phyloP scores from a whole-genome alignment of 2,888 invertebrate genomes.

The Drosophila longiperda region DNA sequence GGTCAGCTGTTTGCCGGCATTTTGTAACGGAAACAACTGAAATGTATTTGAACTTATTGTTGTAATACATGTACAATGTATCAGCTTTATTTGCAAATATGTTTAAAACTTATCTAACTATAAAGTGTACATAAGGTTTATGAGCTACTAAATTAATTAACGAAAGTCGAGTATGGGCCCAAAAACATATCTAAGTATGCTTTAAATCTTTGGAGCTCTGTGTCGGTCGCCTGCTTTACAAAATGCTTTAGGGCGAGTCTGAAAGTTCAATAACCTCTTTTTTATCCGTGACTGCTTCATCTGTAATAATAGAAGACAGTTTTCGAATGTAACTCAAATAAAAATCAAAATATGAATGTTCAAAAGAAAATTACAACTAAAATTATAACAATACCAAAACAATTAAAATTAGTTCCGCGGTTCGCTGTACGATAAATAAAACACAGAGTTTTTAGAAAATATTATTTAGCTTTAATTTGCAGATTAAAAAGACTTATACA shows the following conservation, averaged over 20 bases:
- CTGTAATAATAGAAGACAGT: slow-evolving; percentile 47
- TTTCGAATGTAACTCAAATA: slow-evolving; percentile 33
- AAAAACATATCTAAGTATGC: slow-evolving; percentile 24
- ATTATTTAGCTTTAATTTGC: slow-evolving; percentile 54
- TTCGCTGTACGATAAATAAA: slow-evolving; percentile 39
- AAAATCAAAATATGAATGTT: slow-evolving; percentile 22
- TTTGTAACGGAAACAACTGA: slow-evolving; percentile 1
- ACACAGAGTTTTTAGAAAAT: slow-evolving; percentile 46
- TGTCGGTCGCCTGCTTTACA: slow-evolving; percentile 20
- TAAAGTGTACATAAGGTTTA: slow-evolving; percentile 16
- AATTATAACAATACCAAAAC: slow-evolving; percentile 4
- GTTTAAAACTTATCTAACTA: slow-evolving; percentile 13
- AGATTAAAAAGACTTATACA: slow-evolving; percentile 46
- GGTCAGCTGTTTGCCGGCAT: slow-evolving; percentile 23
- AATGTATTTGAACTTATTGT: neutral
- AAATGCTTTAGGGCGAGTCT: slow-evolving; percentile 49
- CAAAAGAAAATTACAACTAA: slow-evolving; percentile 16
- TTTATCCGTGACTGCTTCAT: slow-evolving; percentile 43
- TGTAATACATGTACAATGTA: slow-evolving; percentile 13
- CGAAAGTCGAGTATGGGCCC: slow-evolving; percentile 11
- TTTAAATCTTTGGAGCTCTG: slow-evolving; percentile 49
- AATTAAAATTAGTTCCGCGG: slow-evolving; percentile 1
- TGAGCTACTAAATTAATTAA: slow-evolving; percentile 18
- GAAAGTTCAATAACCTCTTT: slow-evolving; percentile 69
- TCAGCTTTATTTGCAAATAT: slow-evolving; percentile 29